Conservation (phyloP, 2,888 invertebrate genomes). For the Venustoraphidia nigricollis region DNA sequence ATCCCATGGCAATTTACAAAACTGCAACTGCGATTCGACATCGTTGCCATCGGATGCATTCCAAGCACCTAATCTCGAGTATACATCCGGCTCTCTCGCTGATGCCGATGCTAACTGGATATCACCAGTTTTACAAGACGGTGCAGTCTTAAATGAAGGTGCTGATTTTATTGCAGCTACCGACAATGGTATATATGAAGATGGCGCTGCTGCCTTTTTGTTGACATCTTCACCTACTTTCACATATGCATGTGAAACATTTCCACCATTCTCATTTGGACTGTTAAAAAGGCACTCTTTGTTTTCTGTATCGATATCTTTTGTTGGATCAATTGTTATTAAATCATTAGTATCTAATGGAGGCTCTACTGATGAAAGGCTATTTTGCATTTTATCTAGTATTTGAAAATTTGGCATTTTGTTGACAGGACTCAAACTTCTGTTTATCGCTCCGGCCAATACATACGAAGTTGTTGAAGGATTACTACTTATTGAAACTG, state of each 20-base stretch:
- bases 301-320: too few relatives aligned
- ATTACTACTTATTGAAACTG: too few relatives aligned
- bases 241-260: conserved; percentile 1
- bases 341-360: too few relatives aligned
- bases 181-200: background rate
- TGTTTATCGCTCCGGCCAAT: background rate
- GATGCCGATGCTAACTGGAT: too few relatives aligned
- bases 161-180: background rate
- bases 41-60: background rate
- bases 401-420: too few relatives aligned
- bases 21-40: conserved; percentile 1
- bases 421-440: too few relatives aligned
- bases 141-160: too few relatives aligned
- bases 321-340: too few relatives aligned
- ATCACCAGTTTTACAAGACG: too few relatives aligned
- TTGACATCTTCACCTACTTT: background rate
- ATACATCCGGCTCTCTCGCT: too few relatives aligned
- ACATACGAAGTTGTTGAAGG: background rate
- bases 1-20: conserved; percentile 7
- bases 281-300: background rate
- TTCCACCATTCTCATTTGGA: background rate
- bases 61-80: background rate
- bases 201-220: background rate
- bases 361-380: too few relatives aligned
- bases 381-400: too few relatives aligned